These are phyloP conservation scores for Darevskia nairensis DNA, from an alignment of 2,797 vertebrate species.

Conservation along the genomic window DNA sequence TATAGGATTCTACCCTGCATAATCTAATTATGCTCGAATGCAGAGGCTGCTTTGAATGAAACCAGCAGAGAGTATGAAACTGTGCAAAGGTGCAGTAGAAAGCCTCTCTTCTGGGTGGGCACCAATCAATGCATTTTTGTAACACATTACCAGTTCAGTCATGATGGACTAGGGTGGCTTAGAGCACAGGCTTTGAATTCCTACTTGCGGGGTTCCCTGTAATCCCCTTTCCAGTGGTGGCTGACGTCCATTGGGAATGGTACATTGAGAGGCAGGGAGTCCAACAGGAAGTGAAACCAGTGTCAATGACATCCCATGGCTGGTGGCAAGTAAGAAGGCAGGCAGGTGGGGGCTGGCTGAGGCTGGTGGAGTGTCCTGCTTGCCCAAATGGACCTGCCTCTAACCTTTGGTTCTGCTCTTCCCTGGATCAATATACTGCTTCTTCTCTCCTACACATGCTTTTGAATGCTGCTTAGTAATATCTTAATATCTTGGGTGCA, in stretches of 20 bases:
- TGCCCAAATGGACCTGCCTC: too few species aligned
- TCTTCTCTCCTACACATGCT: background rate
- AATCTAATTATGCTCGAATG: background rate
- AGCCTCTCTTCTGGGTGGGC: background rate
- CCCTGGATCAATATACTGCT: background rate
- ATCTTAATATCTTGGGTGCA: background rate
- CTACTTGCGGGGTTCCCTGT: background rate
- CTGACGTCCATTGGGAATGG: too few species aligned
- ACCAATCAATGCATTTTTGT: background rate
- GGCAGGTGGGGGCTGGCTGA: too few species aligned
- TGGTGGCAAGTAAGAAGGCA: too few species aligned
- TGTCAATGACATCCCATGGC: too few species aligned
- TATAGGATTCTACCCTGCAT: background rate
- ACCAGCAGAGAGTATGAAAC: background rate
- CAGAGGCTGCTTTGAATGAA: background rate
- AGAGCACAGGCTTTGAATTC: background rate
- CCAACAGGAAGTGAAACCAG: too few species aligned
- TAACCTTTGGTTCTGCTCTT: background rate
- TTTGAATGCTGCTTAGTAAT: background rate
- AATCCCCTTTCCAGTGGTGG: background rate
- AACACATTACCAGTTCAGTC: background rate
- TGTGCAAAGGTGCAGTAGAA: background rate
- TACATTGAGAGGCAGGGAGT: too few species aligned
- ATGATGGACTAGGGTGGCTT: too few species aligned
- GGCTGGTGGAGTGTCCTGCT: too few species aligned